Conservation (phyloP, 1,140 invertebrate species). For the Triops longicaudatus region DNA sequence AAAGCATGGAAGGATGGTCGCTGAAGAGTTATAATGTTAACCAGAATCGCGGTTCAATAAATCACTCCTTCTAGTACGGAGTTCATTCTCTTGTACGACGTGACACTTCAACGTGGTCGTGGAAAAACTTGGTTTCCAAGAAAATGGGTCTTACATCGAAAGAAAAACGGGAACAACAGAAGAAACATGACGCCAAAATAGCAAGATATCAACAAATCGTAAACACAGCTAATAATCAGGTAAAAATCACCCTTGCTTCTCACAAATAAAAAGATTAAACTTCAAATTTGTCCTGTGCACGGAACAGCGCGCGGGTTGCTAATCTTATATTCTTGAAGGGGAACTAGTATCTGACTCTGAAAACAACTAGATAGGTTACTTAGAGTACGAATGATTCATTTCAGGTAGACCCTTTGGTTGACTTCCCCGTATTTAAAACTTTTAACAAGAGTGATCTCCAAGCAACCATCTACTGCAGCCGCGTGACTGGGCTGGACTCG, state of each 20-base stretch:
- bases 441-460: constrained; percentile 37
- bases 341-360: neutral
- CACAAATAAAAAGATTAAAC: neutral
- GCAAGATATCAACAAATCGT: constrained; percentile 16
- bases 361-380: neutral
- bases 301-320: neutral
- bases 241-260: neutral
- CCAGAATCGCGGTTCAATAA: too few relatives aligned
- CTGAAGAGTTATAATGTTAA: too few relatives aligned
- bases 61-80: neutral
- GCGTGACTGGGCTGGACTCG: constrained; percentile 39
- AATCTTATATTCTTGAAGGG: neutral
- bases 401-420: constrained; percentile 34
- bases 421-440: constrained; percentile 36
- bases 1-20: too few relatives aligned
- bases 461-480: constrained; percentile 41
- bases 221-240: constrained; percentile 34
- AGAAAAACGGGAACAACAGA: constrained; percentile 4
- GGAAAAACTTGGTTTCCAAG: constrained; percentile 14
- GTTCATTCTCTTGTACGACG: neutral
- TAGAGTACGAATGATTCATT: neutral
- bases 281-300: neutral
- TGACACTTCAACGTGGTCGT: neutral
- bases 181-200: constrained; percentile 8
- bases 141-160: constrained; percentile 20